Percentiles rank a stretch among this genome's conserved stretches.
Conservation (phyloP, 53 echinoderm and acorn worm species). For the Echinometra lucunter region DNA sequence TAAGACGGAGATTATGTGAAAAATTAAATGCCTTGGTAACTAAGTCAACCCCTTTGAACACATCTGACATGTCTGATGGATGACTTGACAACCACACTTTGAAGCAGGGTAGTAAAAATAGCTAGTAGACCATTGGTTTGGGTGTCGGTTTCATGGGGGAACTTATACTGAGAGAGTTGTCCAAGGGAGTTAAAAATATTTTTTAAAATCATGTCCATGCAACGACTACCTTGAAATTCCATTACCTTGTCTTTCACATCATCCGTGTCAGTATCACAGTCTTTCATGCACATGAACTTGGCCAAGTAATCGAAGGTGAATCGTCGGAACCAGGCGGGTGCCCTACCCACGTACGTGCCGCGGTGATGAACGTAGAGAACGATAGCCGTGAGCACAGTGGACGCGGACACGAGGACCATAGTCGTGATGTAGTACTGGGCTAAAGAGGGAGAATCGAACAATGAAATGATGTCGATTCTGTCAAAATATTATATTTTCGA, state of each 20-base stretch:
- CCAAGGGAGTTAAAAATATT: too few species aligned
- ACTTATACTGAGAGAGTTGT: too few species aligned
- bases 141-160: too few species aligned
- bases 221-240: background rate
- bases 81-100: too few species aligned
- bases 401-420: conserved; percentile 85
- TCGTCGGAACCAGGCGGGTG: conserved; percentile 80
- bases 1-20: too few species aligned
- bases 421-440: conserved; percentile 93
- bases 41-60: too few species aligned
- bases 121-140: too few species aligned
- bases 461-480: background rate
- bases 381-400: conserved; percentile 81
- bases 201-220: too few species aligned
- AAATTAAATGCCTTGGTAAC: too few species aligned
- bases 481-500: too few species aligned
- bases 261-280: conserved; percentile 73
- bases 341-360: conserved; percentile 77
- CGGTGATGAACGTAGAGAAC: conserved; percentile 87
- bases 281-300: conserved; percentile 79
- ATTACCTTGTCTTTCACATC: conserved; percentile 41
- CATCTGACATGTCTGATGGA: too few species aligned
- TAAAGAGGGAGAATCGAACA: conserved; percentile 10
- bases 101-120: too few species aligned
- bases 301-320: conserved; percentile 83